Evolutionary conservation across 2,113 vertebrate species (phyloP), one percentile per base, ranked within the genome.

Genomic region (Artemisiospiza belli): DNA sequence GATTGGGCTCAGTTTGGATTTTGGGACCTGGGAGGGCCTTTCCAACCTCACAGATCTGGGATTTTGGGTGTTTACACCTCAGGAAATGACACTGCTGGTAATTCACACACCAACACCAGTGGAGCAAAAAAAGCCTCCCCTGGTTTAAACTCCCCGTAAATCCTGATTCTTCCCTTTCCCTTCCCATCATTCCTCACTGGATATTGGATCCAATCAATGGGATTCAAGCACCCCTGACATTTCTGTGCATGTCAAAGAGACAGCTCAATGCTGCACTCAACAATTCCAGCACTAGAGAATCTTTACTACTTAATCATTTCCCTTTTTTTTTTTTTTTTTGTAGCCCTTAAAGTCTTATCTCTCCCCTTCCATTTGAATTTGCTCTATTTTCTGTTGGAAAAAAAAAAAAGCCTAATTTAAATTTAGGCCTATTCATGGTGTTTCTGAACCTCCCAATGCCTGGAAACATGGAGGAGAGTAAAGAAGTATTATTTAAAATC

Each of bases 51-150:
- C 4, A 2, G 25, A 58, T 27, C 19, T 1, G 0, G 4, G 35
- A 49, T 43, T 88, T 24, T 5, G 5, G 3, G 28, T 9, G 10
- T 31, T 55, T 7, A 18, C 21, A n/a, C 9, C 30, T 5, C 58
- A 44, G 6, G 0, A 2, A 16, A 27, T 12, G 35, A 30, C 30
- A 8, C 31, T 17, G 59, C 62, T 68, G 30, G 0, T 0, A 5
- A 22, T 23, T 2, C 72, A 52, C 57, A 39, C 37, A 24, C 52
- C 8, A 33, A 11, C 10, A 46, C 5, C 31, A 55, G 13, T 41
- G 41, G 41, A 41, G 41, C 41, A 57, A 64, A 69, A 63, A 69
- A 89, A 82, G 12, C 47, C 39, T 35, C 37, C 21, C 51, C 66
- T 28, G 57, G 12, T 41, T 57, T n/a, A 24, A 69, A 61, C 13